A percentile compares a stretch with the other conserved stretches of the same genome.
phyloP scores from a whole-genome alignment of 2,888 invertebrate genomes.

The Arge pagana region DNA sequence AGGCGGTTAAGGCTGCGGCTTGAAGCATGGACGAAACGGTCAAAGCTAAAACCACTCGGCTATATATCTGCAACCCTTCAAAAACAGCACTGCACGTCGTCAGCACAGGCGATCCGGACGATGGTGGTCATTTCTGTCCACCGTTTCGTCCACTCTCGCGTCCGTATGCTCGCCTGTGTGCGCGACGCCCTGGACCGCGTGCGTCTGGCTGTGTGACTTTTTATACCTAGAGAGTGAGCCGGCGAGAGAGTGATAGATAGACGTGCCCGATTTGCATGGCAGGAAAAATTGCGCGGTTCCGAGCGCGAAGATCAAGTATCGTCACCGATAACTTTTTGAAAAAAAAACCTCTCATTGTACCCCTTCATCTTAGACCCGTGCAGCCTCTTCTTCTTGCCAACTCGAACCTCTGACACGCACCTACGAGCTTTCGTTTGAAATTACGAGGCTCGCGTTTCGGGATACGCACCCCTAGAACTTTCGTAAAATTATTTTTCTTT shows the following conservation, averaged over 20 bases:
- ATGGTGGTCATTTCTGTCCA: constrained; percentile 19
- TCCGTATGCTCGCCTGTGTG: not conserved
- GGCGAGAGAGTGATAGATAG: not conserved
- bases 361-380: too few relatives aligned
- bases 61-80: constrained; percentile 47
- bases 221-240: not conserved
- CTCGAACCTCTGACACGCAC: too few relatives aligned
- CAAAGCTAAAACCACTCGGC: constrained; percentile 47
- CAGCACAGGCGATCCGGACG: constrained; percentile 7
- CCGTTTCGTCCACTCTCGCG: not conserved
- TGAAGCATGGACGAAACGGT: constrained; percentile 43
- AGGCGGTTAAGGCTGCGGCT: not conserved
- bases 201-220: not conserved
- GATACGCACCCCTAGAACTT: too few relatives aligned
- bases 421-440: too few relatives aligned
- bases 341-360: too few relatives aligned
- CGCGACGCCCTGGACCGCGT: not conserved
- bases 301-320: too few relatives aligned
- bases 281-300: too few relatives aligned
- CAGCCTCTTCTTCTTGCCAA: too few relatives aligned
- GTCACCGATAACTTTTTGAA: too few relatives aligned
- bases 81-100: constrained; percentile 37
- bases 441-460: too few relatives aligned
- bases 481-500: too few relatives aligned
- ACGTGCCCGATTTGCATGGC: too few relatives aligned